Conservation (phyloP, 2,797 vertebrate species). For the Adrianichthys oophorus region DNA sequence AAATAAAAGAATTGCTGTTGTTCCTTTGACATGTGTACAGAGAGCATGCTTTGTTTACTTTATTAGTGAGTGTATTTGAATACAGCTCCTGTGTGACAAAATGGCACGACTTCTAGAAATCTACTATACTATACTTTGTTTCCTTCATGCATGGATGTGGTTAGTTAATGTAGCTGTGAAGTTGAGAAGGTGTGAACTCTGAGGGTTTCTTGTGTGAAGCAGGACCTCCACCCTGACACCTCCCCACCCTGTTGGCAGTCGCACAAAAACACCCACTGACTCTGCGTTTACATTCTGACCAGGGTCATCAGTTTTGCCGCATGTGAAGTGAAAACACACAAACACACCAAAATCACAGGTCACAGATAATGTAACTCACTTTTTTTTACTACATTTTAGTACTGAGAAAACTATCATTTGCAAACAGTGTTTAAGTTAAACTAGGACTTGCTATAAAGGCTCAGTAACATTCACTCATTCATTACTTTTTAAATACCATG, state of each 20-base stretch:
- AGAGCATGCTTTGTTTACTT: slow-evolving; percentile 46
- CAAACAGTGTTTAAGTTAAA: no score
- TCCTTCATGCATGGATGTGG: slow-evolving; percentile 26
- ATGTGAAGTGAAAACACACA: slow-evolving; percentile 3
- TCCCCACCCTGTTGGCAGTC: slow-evolving; percentile 23
- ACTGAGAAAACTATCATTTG: no score
- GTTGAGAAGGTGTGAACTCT: slow-evolving; percentile 38
- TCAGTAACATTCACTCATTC: no score
- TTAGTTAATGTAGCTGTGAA: slow-evolving; percentile 31
- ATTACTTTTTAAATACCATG: no score
- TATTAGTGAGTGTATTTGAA: slow-evolving; percentile 31
- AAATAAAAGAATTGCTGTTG: slow-evolving; percentile 40
- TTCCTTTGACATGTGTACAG: neutral
- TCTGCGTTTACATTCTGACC: slow-evolving; percentile 14
- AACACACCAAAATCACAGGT: neutral
- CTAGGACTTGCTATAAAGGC: no score
- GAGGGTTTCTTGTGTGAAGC: slow-evolving; percentile 29
- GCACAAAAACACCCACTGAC: slow-evolving; percentile 10
- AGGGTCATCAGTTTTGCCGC: slow-evolving; percentile 30
- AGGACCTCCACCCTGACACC: slow-evolving; percentile 54
- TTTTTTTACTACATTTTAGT: neutral
- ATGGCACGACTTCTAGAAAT: slow-evolving; percentile 1
- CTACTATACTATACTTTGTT: slow-evolving; percentile 1
- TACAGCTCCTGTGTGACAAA: slow-evolving; percentile 29
- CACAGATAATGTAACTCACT: slow-evolving; percentile 3